Base-by-base conservation (phyloP, 2,113 vertebrate genomes). In the Neolamprologus caudopunctatus region DNA sequence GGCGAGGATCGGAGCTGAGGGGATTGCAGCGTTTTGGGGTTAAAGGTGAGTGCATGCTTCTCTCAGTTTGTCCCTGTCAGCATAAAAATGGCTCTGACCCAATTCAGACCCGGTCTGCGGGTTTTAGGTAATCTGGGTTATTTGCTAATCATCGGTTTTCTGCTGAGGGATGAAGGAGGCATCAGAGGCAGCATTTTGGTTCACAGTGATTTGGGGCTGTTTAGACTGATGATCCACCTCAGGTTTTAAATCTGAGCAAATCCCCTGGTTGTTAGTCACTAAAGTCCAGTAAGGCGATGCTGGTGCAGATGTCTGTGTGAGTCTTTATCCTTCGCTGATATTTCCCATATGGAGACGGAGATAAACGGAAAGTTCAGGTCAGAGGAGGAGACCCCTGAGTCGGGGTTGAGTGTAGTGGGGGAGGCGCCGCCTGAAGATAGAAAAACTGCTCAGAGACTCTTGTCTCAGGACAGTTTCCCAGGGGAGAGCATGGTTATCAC, bases 391-490 rank as follows among this genome's bases (percentile, higher is more conserved):
- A 63, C 24, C 2, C 2, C 28, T 4, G 24, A 87, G 13, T 26
- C 83, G 1, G 21, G 16, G 2, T 61, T 81, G 9, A 79, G 17
- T 7, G 63, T 63, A 33, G 63, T 58, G 53, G 45, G 47, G 55
- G 88, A 91, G 19, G 24, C 63, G 1, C 28, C 73, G 3, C 37
- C 26, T 1, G 19, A 2, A 6, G 47, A 51, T 6, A 10, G 51
- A 6, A 55, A 28, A 24, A 1, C 28, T 8, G 13, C 4, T 16
- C 85, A 51, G 12, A 63, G 7, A 19, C 5, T 26, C 3, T 33
- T 5, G 24, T 88, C 85, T 3, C 75, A 78, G 78, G 88, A 91
- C 3, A 91, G 91, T 53, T 85, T 93, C 37, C 87, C 89, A 7
- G 78, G 89, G 63, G 89, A 89, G 1, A 71, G 68, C 24, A 53